A percentile compares a stretch with the other conserved stretches of the same genome.
Conservation (phyloP, 2,797 vertebrate genomes). For the Iguana delicatissima region DNA sequence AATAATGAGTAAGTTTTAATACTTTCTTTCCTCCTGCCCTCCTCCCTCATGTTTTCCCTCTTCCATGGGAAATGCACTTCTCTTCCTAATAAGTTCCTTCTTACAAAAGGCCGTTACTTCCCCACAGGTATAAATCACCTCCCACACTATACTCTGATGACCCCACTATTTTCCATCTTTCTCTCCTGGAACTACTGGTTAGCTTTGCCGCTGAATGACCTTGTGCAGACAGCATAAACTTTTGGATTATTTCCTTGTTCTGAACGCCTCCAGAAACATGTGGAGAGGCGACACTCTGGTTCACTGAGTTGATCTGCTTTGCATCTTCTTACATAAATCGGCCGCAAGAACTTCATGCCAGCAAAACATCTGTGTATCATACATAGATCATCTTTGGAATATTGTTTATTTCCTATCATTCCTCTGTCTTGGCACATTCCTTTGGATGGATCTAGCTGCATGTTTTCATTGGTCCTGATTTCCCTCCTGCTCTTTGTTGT, state of each 20-base stretch:
- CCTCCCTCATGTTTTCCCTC: not conserved
- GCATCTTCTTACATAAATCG: constrained; percentile 22
- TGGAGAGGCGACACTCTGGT: not conserved
- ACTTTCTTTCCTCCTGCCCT: not conserved
- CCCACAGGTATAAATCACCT: not conserved
- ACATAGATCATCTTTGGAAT: constrained; percentile 34
- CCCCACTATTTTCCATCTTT: too few relatives aligned
- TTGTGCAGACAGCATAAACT: not conserved
- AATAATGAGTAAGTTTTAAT: too few relatives aligned
- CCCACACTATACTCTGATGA: too few relatives aligned
- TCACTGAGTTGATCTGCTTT: not conserved
- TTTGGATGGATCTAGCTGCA: constrained; percentile 26
- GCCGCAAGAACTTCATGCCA: constrained; percentile 3
- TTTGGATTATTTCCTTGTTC: constrained; percentile 9
- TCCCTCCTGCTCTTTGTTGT: not conserved
- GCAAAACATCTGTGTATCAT: constrained; percentile 32
- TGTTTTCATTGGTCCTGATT: not conserved
- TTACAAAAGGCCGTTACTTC: not conserved
- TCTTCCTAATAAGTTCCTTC: not conserved
- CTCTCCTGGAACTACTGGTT: not conserved
- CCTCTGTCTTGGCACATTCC: constrained; percentile 8
- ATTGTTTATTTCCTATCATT: constrained; percentile 34
- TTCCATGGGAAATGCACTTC: not conserved
- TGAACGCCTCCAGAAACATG: not conserved
- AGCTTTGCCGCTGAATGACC: not conserved